Percentiles rank a stretch among this genome's conserved stretches.
Evolutionary conservation across 2,888 invertebrate species (phyloP).

Genomic region (Azorinus chamasolen): DNA sequence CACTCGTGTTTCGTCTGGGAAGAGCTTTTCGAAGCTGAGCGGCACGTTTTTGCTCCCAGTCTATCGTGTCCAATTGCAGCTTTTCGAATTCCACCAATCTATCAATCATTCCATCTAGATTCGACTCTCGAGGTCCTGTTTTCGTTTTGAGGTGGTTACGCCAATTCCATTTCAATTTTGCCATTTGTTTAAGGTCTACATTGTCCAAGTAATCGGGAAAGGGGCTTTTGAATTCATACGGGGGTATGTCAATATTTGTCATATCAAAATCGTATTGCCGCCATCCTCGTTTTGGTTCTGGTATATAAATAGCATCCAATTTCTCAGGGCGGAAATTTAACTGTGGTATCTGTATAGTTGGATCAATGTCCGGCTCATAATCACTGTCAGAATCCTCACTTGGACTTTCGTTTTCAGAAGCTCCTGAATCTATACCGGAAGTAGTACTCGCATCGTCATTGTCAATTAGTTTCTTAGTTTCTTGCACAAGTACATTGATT

Average conservation of each 20-base stretch:
- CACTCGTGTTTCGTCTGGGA: slow-evolving; percentile 54
- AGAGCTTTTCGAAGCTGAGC: slow-evolving; percentile 60
- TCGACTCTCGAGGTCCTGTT: slow-evolving; percentile 47
- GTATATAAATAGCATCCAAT: slow-evolving; percentile 78
- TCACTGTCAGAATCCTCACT: slow-evolving; percentile 72
- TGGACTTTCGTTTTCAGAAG: slow-evolving; percentile 63
- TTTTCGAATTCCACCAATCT: slow-evolving; percentile 77
- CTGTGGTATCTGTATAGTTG: slow-evolving; percentile 66
- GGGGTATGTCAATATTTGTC: slow-evolving; percentile 72
- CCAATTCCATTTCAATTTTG: slow-evolving; percentile 73
- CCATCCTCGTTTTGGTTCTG: slow-evolving; percentile 76
- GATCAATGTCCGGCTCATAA: slow-evolving; percentile 74
- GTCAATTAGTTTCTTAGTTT: slow-evolving; percentile 52
- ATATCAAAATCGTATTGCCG: slow-evolving; percentile 81
- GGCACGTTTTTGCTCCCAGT: slow-evolving; percentile 74
- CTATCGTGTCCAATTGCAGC: slow-evolving; percentile 76
- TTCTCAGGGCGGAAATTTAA: slow-evolving; percentile 79
- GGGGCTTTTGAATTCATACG: slow-evolving; percentile 75
- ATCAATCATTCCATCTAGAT: slow-evolving; percentile 70
- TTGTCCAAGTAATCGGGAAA: slow-evolving; percentile 72
- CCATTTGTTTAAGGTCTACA: slow-evolving; percentile 72
- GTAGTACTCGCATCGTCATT: slow-evolving; percentile 72
- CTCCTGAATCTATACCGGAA: slow-evolving; percentile 74
- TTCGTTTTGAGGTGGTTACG: slow-evolving; percentile 67
- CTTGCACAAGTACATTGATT: slow-evolving; percentile 50